phyloP scores from a whole-genome alignment of 2,888 invertebrate species.

The Spisula solida region DNA sequence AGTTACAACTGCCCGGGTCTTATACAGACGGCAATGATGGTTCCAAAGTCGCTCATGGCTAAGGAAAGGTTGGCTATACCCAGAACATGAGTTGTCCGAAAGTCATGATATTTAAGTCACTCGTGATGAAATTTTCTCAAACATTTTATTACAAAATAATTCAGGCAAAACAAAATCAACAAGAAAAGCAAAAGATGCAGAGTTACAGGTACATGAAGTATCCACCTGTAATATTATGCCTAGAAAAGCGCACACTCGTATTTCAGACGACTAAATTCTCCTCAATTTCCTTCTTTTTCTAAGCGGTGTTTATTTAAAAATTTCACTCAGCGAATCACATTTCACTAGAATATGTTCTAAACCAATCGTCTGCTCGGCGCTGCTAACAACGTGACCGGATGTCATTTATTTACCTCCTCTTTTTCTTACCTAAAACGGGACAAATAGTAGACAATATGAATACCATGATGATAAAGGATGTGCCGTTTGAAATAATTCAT shows the following conservation, averaged over 20 bases:
- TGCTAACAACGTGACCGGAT: slow-evolving; percentile 26
- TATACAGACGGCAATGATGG: too few relatives aligned
- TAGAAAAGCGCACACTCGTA: background rate
- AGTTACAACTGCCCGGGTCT: too few relatives aligned
- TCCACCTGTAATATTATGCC: slow-evolving; percentile 41
- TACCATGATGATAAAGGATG: background rate
- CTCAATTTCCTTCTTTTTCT: background rate
- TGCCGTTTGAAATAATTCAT: background rate
- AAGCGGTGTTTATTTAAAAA: background rate
- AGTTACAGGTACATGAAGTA: background rate
- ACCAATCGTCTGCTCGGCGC: slow-evolving; percentile 28
- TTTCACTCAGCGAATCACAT: background rate
- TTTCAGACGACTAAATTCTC: background rate
- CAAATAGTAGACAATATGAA: background rate
- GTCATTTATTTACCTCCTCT: slow-evolving; percentile 29
- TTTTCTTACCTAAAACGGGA: slow-evolving; percentile 22
- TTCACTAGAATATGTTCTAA: background rate
- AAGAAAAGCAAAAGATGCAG: slow-evolving; percentile 20
- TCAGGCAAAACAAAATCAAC: slow-evolving; percentile 20
- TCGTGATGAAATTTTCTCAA: background rate
- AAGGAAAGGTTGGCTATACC: background rate
- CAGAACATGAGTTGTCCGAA: background rate
- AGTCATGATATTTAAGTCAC: background rate
- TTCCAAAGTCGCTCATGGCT: too few relatives aligned
- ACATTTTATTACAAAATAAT: slow-evolving; percentile 37